A percentile compares a stretch with the other conserved stretches of the same genome.
phyloP scores from a whole-genome alignment of 2,888 invertebrate species.

The Harpagoxenus sublaevis region DNA sequence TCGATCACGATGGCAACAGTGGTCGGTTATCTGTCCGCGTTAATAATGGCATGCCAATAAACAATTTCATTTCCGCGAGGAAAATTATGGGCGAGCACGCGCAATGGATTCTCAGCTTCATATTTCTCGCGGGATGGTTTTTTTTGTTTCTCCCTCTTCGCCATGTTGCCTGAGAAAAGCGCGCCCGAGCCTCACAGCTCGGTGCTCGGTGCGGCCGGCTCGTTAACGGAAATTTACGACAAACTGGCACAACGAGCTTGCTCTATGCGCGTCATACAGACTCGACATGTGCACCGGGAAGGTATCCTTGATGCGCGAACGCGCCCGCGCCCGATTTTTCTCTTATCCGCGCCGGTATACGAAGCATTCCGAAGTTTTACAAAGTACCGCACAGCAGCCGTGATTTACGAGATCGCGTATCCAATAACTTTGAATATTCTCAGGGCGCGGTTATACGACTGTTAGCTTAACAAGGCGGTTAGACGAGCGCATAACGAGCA shows the following conservation, averaged over 20 bases:
- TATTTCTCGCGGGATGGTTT: constrained; percentile 51
- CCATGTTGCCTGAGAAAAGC: constrained; percentile 45
- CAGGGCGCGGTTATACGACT: constrained; percentile 70
- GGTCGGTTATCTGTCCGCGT: constrained; percentile 47
- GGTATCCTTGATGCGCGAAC: constrained; percentile 24
- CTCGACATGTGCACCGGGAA: neutral
- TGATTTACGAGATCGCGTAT: constrained; percentile 78
- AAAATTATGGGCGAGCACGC: constrained; percentile 49
- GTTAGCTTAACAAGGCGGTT: constrained; percentile 78
- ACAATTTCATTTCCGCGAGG: constrained; percentile 57
- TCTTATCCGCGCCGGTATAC: constrained; percentile 31
- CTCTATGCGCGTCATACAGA: constrained; percentile 40
- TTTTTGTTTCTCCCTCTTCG: constrained; percentile 14
- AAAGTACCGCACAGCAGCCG: constrained; percentile 67
- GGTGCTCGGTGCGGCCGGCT: constrained; percentile 48
- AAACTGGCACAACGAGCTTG: constrained; percentile 62
- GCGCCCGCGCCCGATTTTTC: constrained; percentile 26
- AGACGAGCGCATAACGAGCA: constrained; percentile 76
- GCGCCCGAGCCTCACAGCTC: neutral
- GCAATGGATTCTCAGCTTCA: constrained; percentile 53
- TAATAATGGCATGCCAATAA: constrained; percentile 47
- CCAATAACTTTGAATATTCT: constrained; percentile 77
- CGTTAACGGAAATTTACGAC: constrained; percentile 71
- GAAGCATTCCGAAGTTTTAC: constrained; percentile 68
- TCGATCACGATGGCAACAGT: constrained; percentile 36